Base-by-base conservation (phyloP, 1,140 invertebrate species). In the Calephelis nemesis region DNA sequence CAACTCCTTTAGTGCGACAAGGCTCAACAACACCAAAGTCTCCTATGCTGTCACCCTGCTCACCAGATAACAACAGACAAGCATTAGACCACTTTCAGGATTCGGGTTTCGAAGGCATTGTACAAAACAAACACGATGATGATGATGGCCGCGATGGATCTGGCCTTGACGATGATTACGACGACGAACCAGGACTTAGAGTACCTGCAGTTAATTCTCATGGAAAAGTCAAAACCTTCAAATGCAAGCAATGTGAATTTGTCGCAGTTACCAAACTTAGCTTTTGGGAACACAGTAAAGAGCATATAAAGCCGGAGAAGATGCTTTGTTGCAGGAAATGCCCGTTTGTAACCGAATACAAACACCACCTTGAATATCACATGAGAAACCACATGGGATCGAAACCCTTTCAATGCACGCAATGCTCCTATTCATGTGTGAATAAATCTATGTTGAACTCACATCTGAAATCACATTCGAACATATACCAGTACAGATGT, bases 371-470 rank as follows among this genome's bases (percentile, higher is more conserved):
- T 11, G 98, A 99, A 79, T 99, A 99, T 82, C 99, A 99, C 86
- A 93, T 99, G 76, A 93, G 97, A 7, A 99, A 99, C 85, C 99
- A 99, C 86, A 95, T 96, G 75, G 98, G 98, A 7, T 97, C 96
- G 0, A 99, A 99, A 81, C 99, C 99, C 0, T 99, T 98, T 93
- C 98, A 98, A 82, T 99, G 99, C 87, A 93, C 94, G 63, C 96
- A 98, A 77, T 99, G 98, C 88, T 93, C 94, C 11, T 99, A 99
- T 81, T 94, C 95, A 0, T 99, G 99, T 83, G 98, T 99, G 4
- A 99, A 99, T 91, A 99, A 99, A 84, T 99, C 98, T 0, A 99
- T 99, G 99, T 93, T 99, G 10, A 99, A 99, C 84, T 99, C 98
- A 0, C 99, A 99, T 81, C 94, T 99, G 77, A 99, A 99, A 85